A percentile compares a stretch with the other conserved stretches of the same genome.
These are phyloP conservation scores for Ellobius talpinus DNA, from an alignment of 2,113 vertebrate genomes.

Conservation along the genomic window DNA sequence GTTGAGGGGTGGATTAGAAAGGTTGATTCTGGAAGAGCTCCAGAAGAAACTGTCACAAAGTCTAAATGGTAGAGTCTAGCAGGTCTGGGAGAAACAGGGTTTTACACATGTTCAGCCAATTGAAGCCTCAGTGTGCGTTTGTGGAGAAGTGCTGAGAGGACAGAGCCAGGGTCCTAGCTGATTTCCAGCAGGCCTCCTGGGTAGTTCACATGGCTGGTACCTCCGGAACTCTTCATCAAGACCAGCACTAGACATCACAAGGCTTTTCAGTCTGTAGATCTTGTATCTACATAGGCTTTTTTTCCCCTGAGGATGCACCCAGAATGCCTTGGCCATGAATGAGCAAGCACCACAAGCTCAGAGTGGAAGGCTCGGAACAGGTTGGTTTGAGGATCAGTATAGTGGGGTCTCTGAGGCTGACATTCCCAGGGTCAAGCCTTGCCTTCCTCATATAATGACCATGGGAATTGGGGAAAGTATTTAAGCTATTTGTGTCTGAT, in stretches of 20 bases:
- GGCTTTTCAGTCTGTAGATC: not conserved
- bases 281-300: not conserved
- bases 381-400: not conserved
- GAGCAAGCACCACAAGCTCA: not conserved
- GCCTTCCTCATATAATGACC: not conserved
- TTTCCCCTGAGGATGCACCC: fast-evolving
- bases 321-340: not conserved
- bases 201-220: not conserved
- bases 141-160: not conserved
- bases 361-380: not conserved
- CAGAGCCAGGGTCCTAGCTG: not conserved
- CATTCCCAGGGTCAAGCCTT: not conserved
- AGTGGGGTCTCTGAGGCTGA: not conserved
- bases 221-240: not conserved
- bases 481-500: not conserved
- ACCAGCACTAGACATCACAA: not conserved
- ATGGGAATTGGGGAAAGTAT: not conserved
- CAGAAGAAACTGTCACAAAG: not conserved
- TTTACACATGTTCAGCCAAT: not conserved
- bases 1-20: not conserved
- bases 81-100: not conserved
- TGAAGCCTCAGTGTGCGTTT: not conserved
- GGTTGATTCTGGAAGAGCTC: not conserved
- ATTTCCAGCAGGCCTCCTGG: not conserved
- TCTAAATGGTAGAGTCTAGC: not conserved